phyloP scores from a whole-genome alignment of 2,113 vertebrate genomes.

The Plectropomus leopardus region DNA sequence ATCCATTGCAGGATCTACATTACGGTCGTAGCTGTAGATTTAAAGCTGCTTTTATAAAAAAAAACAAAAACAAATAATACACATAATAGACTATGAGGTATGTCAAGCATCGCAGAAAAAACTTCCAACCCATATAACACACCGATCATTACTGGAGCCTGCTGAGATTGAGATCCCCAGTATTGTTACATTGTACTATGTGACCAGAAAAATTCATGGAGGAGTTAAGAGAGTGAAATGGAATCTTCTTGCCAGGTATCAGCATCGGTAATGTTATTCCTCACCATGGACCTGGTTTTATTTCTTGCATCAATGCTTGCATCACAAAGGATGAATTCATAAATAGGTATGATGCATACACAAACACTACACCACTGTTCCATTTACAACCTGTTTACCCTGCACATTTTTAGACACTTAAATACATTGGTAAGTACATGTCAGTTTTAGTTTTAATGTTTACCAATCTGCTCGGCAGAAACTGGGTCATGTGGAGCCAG shows the following conservation, averaged over 20 bases:
- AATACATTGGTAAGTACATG: conserved; percentile 36
- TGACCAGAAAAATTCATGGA: conserved; percentile 14
- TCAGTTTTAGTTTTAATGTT: conserved; percentile 56
- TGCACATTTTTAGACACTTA: conserved; percentile 35
- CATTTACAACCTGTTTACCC: conserved; percentile 37
- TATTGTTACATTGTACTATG: not conserved
- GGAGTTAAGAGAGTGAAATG: conserved; percentile 14
- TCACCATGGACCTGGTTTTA: not conserved
- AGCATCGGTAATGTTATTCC: conserved; percentile 24
- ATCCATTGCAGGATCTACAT: not conserved
- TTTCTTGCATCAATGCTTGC: conserved; percentile 24
- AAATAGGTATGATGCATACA: not conserved
- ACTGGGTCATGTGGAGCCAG: conserved; percentile 66
- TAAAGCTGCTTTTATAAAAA: conserved; percentile 4
- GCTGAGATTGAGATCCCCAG: conserved; percentile 4
- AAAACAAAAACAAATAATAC: not conserved
- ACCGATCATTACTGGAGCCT: not conserved
- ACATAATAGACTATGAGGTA: conserved; percentile 19
- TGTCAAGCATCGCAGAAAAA: conserved; percentile 3
- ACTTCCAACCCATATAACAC: conserved; percentile 3
- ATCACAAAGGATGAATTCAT: conserved; percentile 22
- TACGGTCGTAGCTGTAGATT: not conserved
- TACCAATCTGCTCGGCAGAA: conserved; percentile 41
- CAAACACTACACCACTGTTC: not conserved
- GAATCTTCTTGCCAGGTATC: conserved; percentile 28